Evolutionary conservation across 92 coral and sea anemone species (phyloP), one percentile per base, ranked within the genome.

Genomic region (Meandrina meandrites): DNA sequence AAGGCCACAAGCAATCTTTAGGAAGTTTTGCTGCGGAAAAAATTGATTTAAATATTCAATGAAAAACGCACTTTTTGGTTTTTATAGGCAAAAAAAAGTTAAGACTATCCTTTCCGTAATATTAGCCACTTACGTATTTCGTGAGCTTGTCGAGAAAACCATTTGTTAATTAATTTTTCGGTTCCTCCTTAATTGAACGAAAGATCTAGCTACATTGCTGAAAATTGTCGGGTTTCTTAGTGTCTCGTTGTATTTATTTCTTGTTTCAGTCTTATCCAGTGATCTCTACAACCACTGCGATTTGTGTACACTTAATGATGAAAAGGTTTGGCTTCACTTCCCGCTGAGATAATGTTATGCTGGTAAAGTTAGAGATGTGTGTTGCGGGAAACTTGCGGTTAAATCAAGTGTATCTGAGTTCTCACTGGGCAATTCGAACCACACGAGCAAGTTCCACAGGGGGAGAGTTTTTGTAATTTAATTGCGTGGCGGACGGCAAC

Each of bases 321-420:
- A 8, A 73, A 72, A 17, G 28, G 14, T 21, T 73, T 73, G 8
- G 78, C 28, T 11, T n/a, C 8, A 12, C 13, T 36, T 13, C 78
- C 48, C 51, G 37, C 50, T 73, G 35, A 1, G 71, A 66, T 27
- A 10, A 28, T 66, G 71, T 28, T 9, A 66, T 28, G 18, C 51
- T 34, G 48, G 27, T 22, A 30, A 36, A 19, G 78, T 40, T 72
- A 40, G 50, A 17, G 77, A 72, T 72, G 47, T 5, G 8, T 73
- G 71, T 56, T 74, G 73, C 48, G 78, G 78, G 53, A 37, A 15
- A 54, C 27, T 36, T 54, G 87, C 40, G 87, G 87, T 75, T 74
- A 40, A 28, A 56, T 68, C 19, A 47, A 28, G 27, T 18, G 2
- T 28, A 19, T 2, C 18, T 15, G 8, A 42, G 42, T 21, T 36